Percentiles rank a stretch among this genome's conserved stretches.
Conservation (phyloP, 2,888 invertebrate species). For the Andricus quercusramuli region DNA sequence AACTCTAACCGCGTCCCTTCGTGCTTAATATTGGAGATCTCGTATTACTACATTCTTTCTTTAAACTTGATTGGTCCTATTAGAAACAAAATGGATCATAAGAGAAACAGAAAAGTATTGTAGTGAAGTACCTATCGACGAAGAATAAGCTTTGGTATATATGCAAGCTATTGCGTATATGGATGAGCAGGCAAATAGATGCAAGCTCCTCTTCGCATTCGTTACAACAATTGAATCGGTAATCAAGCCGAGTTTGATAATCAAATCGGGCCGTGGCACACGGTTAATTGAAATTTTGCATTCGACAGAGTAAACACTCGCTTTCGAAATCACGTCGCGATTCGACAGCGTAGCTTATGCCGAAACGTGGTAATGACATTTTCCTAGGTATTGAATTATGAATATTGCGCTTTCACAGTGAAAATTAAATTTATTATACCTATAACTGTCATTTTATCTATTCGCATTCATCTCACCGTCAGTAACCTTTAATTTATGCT, state of each 20-base stretch:
- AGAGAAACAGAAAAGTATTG: too few species aligned
- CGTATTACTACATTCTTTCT: too few species aligned
- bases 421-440: slow-evolving; percentile 6
- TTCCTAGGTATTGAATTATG: slow-evolving; percentile 24
- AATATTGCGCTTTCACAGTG: slow-evolving; percentile 27
- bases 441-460: background rate
- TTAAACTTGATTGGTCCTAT: too few species aligned
- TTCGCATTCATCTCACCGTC: background rate
- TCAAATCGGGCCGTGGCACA: slow-evolving; percentile 63
- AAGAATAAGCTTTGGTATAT: slow-evolving; percentile 15
- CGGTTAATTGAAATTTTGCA: slow-evolving; percentile 71
- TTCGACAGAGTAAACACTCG: slow-evolving; percentile 64
- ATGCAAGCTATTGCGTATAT: slow-evolving; percentile 30
- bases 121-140: background rate
- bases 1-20: too few species aligned
- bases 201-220: slow-evolving; percentile 65
- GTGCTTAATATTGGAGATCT: too few species aligned
- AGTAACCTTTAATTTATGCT: background rate
- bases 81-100: too few species aligned
- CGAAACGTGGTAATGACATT: slow-evolving; percentile 31
- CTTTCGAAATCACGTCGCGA: slow-evolving; percentile 52
- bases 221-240: slow-evolving; percentile 73
- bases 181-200: slow-evolving; percentile 62
- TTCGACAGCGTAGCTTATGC: slow-evolving; percentile 15
- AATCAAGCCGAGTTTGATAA: slow-evolving; percentile 69